These are phyloP conservation scores for Drosophila baimaii DNA, from an alignment of 1,140 invertebrate genomes.

Conservation along the genomic window DNA sequence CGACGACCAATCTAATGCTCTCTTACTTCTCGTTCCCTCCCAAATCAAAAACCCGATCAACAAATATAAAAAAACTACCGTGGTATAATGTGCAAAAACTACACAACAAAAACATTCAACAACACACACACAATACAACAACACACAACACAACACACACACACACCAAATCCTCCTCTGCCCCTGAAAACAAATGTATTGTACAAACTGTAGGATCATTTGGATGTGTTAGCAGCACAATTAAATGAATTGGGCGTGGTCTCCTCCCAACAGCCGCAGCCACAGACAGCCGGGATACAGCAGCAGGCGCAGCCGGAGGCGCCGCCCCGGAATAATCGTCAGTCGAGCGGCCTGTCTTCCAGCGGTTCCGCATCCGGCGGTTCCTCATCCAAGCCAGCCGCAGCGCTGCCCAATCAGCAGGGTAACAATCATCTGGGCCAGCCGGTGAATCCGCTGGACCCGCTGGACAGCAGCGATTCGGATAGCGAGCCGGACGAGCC, in stretches of 20 bases:
- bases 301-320: slow-evolving; percentile 86
- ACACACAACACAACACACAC: slow-evolving; percentile 31
- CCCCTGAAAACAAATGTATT: slow-evolving; percentile 60
- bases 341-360: slow-evolving; percentile 75
- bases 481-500: slow-evolving; percentile 88
- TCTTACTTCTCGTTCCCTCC: slow-evolving; percentile 78
- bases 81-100: slow-evolving; percentile 70
- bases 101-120: slow-evolving; percentile 32
- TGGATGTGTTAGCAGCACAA: slow-evolving; percentile 96
- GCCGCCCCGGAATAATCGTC: slow-evolving; percentile 85
- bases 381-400: slow-evolving; percentile 72
- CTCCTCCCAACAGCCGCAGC: slow-evolving; percentile 85
- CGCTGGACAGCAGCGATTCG: slow-evolving; percentile 88
- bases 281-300: slow-evolving; percentile 65
- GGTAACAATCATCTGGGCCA: slow-evolving; percentile 82
- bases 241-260: slow-evolving; percentile 95
- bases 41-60: slow-evolving; percentile 44
- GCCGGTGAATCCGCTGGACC: slow-evolving; percentile 85
- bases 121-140: slow-evolving; percentile 36
- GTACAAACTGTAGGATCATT: slow-evolving; percentile 88
- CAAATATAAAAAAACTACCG: slow-evolving; percentile 44
- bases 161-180: slow-evolving; percentile 63
- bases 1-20: slow-evolving; percentile 78
- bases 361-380: slow-evolving; percentile 53
- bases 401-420: slow-evolving; percentile 65